Conservation (phyloP, 2,113 vertebrate species). For the Rhea americana region DNA sequence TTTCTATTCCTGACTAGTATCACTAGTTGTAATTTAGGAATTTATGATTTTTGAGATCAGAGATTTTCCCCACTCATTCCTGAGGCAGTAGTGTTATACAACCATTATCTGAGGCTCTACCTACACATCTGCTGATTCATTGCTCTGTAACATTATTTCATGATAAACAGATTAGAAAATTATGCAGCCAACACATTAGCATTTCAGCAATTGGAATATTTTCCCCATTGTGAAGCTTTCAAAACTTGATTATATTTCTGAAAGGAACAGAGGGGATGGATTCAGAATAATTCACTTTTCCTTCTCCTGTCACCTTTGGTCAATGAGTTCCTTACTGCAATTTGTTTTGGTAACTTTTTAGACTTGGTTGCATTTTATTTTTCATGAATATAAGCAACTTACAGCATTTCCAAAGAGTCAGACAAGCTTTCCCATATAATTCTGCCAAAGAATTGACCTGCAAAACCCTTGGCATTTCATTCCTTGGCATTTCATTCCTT, state of each 20-base stretch:
- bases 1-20: not conserved
- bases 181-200: not conserved
- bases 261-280: not conserved
- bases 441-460: constrained; percentile 65
- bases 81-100: not conserved
- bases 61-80: not conserved
- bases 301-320: not conserved
- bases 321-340: not conserved
- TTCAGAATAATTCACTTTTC: not conserved
- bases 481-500: constrained; percentile 60
- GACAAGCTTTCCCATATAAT: constrained; percentile 24
- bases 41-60: not conserved
- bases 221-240: not conserved
- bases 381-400: constrained; percentile 15
- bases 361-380: constrained; percentile 29
- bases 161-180: not conserved
- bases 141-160: not conserved
- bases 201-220: not conserved
- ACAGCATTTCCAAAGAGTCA: not conserved
- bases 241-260: not conserved
- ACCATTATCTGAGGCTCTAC: not conserved
- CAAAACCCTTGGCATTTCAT: constrained; percentile 59
- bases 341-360: not conserved
- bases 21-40: not conserved
- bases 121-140: not conserved